These are phyloP conservation scores for Aphelinus atriplicis DNA, from an alignment of 1,140 invertebrate species.

Conservation along the genomic window DNA sequence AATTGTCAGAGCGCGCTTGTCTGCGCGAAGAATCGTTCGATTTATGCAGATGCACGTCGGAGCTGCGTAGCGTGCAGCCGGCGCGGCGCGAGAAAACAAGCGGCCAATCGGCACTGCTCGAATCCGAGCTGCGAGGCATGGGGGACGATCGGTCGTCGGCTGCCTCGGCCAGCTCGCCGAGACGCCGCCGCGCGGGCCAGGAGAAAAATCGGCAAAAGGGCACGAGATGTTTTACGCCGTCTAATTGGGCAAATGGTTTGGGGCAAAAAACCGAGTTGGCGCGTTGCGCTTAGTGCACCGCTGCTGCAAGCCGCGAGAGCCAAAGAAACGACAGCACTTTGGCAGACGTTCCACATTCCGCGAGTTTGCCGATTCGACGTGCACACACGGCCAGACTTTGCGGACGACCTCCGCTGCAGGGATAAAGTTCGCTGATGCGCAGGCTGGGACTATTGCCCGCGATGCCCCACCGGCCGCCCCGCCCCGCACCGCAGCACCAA, in stretches of 20 bases:
- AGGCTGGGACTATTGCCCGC: no score
- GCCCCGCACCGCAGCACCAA: neutral
- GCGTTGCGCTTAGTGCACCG: neutral
- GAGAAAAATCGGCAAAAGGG: neutral
- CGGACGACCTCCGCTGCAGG: constrained; percentile 6
- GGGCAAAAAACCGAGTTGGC: neutral
- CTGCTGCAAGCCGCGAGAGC: neutral
- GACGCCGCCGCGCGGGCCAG: no score
- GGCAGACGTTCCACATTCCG: constrained; percentile 22
- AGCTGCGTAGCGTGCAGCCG: no score
- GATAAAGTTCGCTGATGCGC: neutral
- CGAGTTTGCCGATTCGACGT: neutral
- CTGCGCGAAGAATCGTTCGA: no score
- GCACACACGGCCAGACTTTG: constrained; percentile 7
- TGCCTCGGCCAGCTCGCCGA: no score
- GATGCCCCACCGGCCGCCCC: neutral
- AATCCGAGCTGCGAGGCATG: no score
- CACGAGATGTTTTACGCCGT: neutral
- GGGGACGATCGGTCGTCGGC: no score
- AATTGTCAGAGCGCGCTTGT: no score
- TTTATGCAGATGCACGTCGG: no score
- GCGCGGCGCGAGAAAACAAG: no score
- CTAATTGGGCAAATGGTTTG: constrained; percentile 10
- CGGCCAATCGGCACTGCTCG: no score
- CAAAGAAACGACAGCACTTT: constrained; percentile 3